These are phyloP conservation scores for Neuroterus valhalla DNA, from an alignment of 1,140 invertebrate genomes.

Conservation along the genomic window DNA sequence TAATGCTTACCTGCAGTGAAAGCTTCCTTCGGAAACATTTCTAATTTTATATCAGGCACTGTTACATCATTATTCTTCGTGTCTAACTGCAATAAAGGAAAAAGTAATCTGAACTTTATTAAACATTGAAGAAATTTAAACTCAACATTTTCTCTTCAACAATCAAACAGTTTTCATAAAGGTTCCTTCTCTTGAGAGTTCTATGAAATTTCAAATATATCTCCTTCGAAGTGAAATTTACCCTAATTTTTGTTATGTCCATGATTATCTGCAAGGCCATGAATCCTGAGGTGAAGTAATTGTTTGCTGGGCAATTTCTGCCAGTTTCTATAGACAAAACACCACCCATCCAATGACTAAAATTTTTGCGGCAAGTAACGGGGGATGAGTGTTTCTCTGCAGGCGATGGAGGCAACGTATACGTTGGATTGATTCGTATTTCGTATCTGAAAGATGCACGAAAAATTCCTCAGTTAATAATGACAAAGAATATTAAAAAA, in stretches of 20 bases:
- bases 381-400: slow-evolving; percentile 79
- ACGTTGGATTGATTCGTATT: slow-evolving; percentile 83
- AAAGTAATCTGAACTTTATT: slow-evolving; percentile 27
- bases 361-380: slow-evolving; percentile 80
- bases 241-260: slow-evolving; percentile 83
- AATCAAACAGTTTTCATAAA: slow-evolving; percentile 3
- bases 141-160: background rate
- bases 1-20: slow-evolving; percentile 77
- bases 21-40: slow-evolving; percentile 84
- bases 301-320: slow-evolving; percentile 82
- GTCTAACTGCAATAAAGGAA: slow-evolving; percentile 75
- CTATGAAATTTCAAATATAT: background rate
- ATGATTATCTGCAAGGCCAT: slow-evolving; percentile 82
- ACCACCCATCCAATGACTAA: slow-evolving; percentile 78
- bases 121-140: background rate
- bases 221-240: slow-evolving; percentile 58
- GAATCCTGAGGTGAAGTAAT: slow-evolving; percentile 86
- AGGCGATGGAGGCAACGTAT: slow-evolving; percentile 79
- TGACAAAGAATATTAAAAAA: slow-evolving; percentile 2
- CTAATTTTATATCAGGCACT: slow-evolving; percentile 79
- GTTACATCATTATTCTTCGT: slow-evolving; percentile 75
- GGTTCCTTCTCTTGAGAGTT: background rate
- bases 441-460: slow-evolving; percentile 77
- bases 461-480: slow-evolving; percentile 25
- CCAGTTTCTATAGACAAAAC: slow-evolving; percentile 80